Evolutionary conservation across 2,797 vertebrate species (phyloP).

Genomic region (Falco peregrinus): DNA sequence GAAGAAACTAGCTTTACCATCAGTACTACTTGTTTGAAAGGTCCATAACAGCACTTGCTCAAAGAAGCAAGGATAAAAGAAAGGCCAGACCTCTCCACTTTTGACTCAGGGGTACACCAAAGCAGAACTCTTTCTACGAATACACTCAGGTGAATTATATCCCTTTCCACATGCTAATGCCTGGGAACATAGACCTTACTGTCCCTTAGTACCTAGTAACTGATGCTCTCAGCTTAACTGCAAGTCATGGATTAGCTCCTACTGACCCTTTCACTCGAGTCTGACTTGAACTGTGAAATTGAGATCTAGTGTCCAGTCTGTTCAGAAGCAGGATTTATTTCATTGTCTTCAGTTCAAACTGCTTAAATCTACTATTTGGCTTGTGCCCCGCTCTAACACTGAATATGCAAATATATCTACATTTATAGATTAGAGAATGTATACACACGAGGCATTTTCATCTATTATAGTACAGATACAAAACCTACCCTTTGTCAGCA

Average conservation of each 20-base stretch:
- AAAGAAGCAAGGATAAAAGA: background rate
- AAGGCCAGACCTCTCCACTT: background rate
- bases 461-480: background rate
- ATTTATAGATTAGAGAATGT: background rate
- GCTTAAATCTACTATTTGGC: background rate
- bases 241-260: background rate
- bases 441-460: background rate
- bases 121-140: background rate
- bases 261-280: background rate
- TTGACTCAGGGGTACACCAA: background rate
- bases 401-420: background rate
- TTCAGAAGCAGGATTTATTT: background rate
- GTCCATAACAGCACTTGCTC: background rate
- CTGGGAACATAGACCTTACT: background rate
- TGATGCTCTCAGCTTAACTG: background rate
- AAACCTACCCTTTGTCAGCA: background rate
- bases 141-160: background rate
- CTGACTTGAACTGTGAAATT: background rate
- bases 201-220: background rate
- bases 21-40: background rate
- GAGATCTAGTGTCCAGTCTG: background rate
- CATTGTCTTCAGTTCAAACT: background rate
- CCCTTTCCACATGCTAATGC: background rate
- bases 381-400: background rate
- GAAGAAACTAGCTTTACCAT: background rate